phyloP scores from a whole-genome alignment of 1,140 invertebrate species.

The Neodiprion virginianus region DNA sequence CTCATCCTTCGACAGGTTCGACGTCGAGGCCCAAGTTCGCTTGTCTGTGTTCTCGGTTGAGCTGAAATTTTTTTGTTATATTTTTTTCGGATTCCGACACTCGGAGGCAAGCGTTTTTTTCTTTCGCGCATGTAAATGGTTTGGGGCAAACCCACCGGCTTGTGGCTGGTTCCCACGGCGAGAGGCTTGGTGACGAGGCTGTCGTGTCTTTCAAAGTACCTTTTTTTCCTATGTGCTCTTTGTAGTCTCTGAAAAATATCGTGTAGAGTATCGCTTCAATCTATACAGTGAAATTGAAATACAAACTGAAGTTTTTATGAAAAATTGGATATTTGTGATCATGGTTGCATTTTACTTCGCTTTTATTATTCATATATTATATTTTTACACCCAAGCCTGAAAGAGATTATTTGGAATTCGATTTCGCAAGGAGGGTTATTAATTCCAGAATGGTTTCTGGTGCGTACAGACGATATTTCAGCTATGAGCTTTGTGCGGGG shows the following conservation, averaged over 20 bases:
- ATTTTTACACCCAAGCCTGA: constrained; percentile 11
- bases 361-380: not conserved
- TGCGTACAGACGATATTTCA: not conserved
- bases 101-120: not conserved
- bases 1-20: constrained; percentile 60
- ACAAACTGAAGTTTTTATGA: constrained; percentile 12
- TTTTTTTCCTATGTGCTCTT: constrained; percentile 80
- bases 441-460: not conserved
- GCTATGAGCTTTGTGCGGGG: not conserved
- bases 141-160: constrained; percentile 60
- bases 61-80: not conserved
- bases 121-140: not conserved
- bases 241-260: constrained; percentile 75
- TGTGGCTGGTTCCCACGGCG: constrained; percentile 68
- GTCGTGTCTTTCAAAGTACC: constrained; percentile 74
- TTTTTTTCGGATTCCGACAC: not conserved
- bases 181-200: constrained; percentile 77
- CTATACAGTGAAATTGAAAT: constrained; percentile 17
- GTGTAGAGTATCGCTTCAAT: not conserved
- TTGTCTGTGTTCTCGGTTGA: constrained; percentile 23
- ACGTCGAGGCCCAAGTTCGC: constrained; percentile 65
- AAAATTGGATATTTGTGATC: constrained; percentile 1
- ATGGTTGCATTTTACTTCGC: not conserved
- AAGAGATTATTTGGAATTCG: not conserved
- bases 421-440: constrained; percentile 1